These are phyloP conservation scores for Panorpa germanica DNA, from an alignment of 2,888 invertebrate species.

Conservation along the genomic window DNA sequence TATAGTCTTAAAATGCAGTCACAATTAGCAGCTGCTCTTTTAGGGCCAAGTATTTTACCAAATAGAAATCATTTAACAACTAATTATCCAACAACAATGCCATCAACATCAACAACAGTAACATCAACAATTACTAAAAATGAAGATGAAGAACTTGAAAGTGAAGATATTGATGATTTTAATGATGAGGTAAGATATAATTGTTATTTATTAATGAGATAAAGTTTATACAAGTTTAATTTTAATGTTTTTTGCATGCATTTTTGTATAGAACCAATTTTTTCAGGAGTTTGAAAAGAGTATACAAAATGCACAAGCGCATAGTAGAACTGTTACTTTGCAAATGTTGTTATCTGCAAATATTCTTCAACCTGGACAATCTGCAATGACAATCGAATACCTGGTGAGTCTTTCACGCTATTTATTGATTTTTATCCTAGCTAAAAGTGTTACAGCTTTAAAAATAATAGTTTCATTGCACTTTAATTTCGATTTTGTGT, in stretches of 20 bases:
- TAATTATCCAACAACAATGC: constrained; percentile 23
- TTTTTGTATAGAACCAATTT: constrained; percentile 1
- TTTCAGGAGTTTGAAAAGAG: no score
- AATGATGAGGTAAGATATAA: constrained; percentile 28
- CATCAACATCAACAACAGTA: constrained; percentile 22
- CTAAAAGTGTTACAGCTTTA: no score
- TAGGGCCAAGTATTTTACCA: no score
- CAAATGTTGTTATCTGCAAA: constrained; percentile 74
- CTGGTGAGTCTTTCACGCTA: constrained; percentile 33
- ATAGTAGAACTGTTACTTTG: constrained; percentile 53
- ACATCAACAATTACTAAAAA: constrained; percentile 18
- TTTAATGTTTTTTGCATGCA: constrained; percentile 5
- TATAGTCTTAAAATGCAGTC: no score
- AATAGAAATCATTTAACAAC: no score
- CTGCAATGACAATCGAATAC: constrained; percentile 77
- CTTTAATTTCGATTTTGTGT: no score
- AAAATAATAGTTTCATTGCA: no score
- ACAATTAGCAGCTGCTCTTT: no score
- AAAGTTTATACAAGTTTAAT: constrained; percentile 7
- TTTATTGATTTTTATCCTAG: no score
- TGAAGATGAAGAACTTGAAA: constrained; percentile 28
- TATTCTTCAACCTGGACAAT: constrained; percentile 65
- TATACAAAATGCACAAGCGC: constrained; percentile 7
- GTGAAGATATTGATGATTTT: constrained; percentile 33
- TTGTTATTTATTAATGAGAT: background rate